phyloP scores from a whole-genome alignment of 2,888 invertebrate species.

The Pollenia angustigena region DNA sequence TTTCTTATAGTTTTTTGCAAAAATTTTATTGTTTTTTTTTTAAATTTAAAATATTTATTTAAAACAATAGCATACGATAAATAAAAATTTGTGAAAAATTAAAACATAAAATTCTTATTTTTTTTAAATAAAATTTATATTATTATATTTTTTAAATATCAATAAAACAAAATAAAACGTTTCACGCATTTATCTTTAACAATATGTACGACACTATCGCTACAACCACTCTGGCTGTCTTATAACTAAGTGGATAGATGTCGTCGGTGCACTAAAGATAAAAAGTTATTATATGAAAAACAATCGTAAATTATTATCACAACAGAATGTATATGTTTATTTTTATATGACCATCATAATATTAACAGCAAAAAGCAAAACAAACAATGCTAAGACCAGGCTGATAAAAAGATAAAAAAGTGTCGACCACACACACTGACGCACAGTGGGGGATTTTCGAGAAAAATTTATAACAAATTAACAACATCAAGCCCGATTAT shows the following conservation, averaged over 20 bases:
- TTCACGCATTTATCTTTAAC: conserved; percentile 53
- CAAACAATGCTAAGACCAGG: conserved; percentile 5
- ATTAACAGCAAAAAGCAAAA: conserved; percentile 19
- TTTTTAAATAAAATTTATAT: conserved; percentile 9
- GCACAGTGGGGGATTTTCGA: too few relatives aligned
- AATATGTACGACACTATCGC: conserved; percentile 51
- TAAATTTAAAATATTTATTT: not conserved
- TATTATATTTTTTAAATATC: not conserved
- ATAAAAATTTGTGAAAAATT: too few relatives aligned
- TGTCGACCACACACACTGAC: not conserved
- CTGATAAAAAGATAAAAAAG: conserved; percentile 7
- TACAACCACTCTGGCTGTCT: conserved; percentile 51
- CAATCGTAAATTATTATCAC: conserved; percentile 60
- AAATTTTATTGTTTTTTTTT: not conserved
- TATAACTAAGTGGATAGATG: conserved; percentile 43
- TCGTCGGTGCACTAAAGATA: conserved; percentile 58
- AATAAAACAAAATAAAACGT: conserved; percentile 23
- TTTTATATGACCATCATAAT: conserved; percentile 48
- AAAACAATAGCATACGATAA: too few relatives aligned
- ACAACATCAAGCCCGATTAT: too few relatives aligned
- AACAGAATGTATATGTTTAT: conserved; percentile 45
- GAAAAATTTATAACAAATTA: too few relatives aligned
- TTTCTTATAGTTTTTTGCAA: not conserved
- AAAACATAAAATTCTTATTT: not conserved
- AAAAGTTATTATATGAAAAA: conserved; percentile 40